Evolutionary conservation across 2,888 invertebrate genomes (phyloP), one percentile per base, ranked within the genome.

Genomic region (Salticus scenicus): DNA sequence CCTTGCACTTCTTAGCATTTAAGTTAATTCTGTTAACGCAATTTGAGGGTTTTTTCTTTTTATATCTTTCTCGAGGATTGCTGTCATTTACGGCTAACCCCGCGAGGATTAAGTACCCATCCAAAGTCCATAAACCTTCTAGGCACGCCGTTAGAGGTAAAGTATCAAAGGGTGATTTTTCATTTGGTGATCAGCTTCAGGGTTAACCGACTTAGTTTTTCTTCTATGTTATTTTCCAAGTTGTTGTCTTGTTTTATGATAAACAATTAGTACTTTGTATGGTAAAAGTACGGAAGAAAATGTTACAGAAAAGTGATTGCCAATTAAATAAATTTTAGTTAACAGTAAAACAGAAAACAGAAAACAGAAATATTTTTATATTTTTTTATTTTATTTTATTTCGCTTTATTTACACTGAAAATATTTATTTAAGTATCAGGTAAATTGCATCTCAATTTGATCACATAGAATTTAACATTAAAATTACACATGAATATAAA

Each of bases 81-180:
- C 17, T 70, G 70, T 75, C 81, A 82, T 82, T 82, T 82, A 82
- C 70, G 75, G 75, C 81, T 82, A 82, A 82, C 79, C 78, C 79
- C 79, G 41, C 37, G 64, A 75, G 81, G 81, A 82, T 82, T 82
- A 82, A 82, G 81, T 75, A 74, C 81, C 75, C 81, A 82, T 82
- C 81, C 70, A 42, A 82, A 70, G 70, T 28, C 75, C 81, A 82
- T 82, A 81, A 81, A 82, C 69, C 81, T 75, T 75, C 33, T 17
- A 42, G 77, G 51, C 24, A 33, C 72, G 76, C 73, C 83, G 83
- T 77, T 84, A 77, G 77, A 41, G 67, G 73, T 69, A 79, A 71
- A 64, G 82, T 71, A 71, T 24, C 24, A 77, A 77, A 69, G 83
- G 83, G 83, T 84, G 83, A 84, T 84, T 84, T 77, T 72, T 83